phyloP scores from a whole-genome alignment of 2,888 invertebrate species.

The Ceraclea dissimilis region DNA sequence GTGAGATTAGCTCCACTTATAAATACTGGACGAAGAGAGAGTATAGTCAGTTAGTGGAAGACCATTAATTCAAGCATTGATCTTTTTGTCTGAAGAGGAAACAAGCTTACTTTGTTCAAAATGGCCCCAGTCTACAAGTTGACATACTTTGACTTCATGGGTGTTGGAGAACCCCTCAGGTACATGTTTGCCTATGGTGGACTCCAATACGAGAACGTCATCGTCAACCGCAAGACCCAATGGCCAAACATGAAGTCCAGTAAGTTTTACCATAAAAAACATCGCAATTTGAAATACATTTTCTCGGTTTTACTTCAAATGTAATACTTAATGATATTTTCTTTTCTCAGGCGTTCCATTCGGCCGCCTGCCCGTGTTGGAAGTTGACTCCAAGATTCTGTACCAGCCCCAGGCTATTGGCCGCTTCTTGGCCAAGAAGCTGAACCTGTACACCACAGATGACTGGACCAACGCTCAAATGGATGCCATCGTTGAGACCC shows the following conservation, averaged over 20 bases:
- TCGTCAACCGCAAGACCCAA: slow-evolving; percentile 25
- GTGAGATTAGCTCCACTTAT: slow-evolving; percentile 3
- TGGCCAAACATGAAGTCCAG: slow-evolving; percentile 28
- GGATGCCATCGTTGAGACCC: slow-evolving; percentile 40
- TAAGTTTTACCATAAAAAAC: too few relatives aligned
- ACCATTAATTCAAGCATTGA: slow-evolving; percentile 20
- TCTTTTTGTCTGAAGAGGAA: slow-evolving; percentile 7
- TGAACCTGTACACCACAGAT: slow-evolving; percentile 41
- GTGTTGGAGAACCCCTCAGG: slow-evolving; percentile 31
- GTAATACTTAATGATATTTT: too few relatives aligned
- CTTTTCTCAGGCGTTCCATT: slow-evolving; percentile 40
- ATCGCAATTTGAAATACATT: too few relatives aligned
- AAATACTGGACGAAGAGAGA: slow-evolving; percentile 5
- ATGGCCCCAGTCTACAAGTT: slow-evolving; percentile 33
- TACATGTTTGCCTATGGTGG: slow-evolving; percentile 32
- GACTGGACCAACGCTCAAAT: slow-evolving; percentile 43
- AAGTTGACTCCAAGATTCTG: slow-evolving; percentile 38
- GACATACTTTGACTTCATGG: slow-evolving; percentile 32
- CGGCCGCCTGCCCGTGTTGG: slow-evolving; percentile 40
- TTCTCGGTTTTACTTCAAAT: not conserved
- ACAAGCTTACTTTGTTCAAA: slow-evolving; percentile 6
- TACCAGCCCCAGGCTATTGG: slow-evolving; percentile 45
- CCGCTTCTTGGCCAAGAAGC: slow-evolving; percentile 44
- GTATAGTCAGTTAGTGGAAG: slow-evolving; percentile 21
- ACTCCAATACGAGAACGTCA: slow-evolving; percentile 30